phyloP scores from a whole-genome alignment of 2,113 vertebrate genomes.

The Austrofundulus limnaeus region DNA sequence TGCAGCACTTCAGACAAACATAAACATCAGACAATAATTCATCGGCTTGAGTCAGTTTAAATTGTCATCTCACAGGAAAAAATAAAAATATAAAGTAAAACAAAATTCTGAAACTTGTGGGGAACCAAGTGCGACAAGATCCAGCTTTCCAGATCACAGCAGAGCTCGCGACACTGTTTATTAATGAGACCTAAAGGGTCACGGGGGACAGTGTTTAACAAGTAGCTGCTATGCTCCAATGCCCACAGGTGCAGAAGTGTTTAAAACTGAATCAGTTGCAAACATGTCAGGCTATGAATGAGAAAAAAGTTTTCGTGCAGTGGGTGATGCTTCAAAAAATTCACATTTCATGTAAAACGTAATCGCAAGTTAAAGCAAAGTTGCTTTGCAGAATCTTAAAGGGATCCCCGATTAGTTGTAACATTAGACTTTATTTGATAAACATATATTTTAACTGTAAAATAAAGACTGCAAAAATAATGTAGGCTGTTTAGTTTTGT shows the following conservation, averaged over 20 bases:
- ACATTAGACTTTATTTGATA: no score
- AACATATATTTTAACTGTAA: no score
- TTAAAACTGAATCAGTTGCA: not conserved
- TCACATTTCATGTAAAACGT: not conserved
- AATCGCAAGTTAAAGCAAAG: no score
- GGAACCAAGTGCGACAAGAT: no score
- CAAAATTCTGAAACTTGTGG: not conserved
- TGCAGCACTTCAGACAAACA: slow-evolving; percentile 63
- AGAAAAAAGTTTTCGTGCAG: not conserved
- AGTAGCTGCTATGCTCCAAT: slow-evolving; percentile 21
- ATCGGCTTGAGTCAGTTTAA: not conserved
- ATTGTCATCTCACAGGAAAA: not conserved
- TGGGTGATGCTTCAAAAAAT: not conserved
- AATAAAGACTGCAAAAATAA: no score
- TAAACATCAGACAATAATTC: not conserved
- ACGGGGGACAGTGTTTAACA: slow-evolving; percentile 13
- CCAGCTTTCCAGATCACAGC: no score
- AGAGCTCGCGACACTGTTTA: not conserved
- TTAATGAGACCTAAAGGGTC: slow-evolving; percentile 12
- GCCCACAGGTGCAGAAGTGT: slow-evolving; percentile 14
- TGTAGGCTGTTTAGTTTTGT: no score
- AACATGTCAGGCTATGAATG: not conserved
- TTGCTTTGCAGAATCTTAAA: no score
- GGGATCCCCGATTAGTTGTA: no score
- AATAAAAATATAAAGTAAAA: not conserved